Percentiles rank a stretch among this genome's conserved stretches.
These are phyloP conservation scores for Anas acuta DNA, from an alignment of 2,797 vertebrate genomes.

Conservation along the genomic window DNA sequence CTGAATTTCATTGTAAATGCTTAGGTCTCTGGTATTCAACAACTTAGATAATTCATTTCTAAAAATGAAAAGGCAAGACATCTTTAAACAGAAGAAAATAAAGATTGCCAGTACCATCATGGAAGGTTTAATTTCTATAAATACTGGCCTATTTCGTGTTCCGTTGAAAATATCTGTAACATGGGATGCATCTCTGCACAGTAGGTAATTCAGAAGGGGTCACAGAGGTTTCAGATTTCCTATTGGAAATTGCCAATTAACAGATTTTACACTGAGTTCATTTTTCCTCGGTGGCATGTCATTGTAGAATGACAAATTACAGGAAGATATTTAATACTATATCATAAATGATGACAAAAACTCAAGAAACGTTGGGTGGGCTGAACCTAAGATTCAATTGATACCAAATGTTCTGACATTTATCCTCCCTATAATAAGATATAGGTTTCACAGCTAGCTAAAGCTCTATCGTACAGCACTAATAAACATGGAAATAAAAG, in stretches of 20 bases:
- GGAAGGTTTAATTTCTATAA: constrained; percentile 9
- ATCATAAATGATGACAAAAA: constrained; percentile 48
- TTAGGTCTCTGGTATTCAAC: neutral
- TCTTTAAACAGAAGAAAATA: neutral
- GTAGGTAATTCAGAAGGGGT: constrained; percentile 21
- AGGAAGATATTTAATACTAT: constrained; percentile 58
- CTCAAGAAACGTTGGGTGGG: constrained; percentile 25
- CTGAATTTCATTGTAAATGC: neutral
- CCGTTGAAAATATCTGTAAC: constrained; percentile 53
- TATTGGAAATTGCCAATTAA: constrained; percentile 66
- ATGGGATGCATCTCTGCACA: constrained; percentile 36
- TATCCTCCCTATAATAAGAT: constrained; percentile 26
- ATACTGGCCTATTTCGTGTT: constrained; percentile 21
- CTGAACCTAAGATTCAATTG: constrained; percentile 22
- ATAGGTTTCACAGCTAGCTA: constrained; percentile 32
- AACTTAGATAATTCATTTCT: constrained; percentile 27
- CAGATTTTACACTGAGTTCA: constrained; percentile 22
- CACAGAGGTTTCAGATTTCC: constrained; percentile 64
- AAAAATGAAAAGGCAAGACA: neutral
- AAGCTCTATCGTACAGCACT: neutral
- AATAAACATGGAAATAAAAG: constrained; percentile 14
- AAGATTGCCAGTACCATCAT: neutral
- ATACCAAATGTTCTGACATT: constrained; percentile 63
- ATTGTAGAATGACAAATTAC: constrained; percentile 30
- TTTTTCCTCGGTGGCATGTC: constrained; percentile 47